phyloP scores from a whole-genome alignment of 2,113 vertebrate species.

The Otis tarda region DNA sequence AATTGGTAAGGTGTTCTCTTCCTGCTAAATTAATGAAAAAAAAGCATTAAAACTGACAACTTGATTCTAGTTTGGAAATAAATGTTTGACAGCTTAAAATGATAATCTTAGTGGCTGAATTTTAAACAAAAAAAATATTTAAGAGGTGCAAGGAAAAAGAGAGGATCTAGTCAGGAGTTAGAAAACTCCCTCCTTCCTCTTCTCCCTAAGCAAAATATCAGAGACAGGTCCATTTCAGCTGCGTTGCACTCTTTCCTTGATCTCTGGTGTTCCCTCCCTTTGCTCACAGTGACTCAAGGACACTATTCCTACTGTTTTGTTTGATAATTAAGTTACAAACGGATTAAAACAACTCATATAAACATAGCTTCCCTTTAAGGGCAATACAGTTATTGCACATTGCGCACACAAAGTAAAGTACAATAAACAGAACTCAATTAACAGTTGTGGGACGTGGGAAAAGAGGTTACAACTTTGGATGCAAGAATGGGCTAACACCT shows the following conservation, averaged over 20 bases:
- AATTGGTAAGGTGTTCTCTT: neutral
- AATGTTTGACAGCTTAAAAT: neutral
- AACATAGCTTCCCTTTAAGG: neutral
- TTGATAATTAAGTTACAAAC: neutral
- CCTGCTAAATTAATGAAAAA: neutral
- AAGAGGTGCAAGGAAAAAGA: neutral
- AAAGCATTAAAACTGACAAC: neutral
- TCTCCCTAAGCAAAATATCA: neutral
- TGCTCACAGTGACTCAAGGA: neutral
- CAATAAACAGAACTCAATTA: neutral
- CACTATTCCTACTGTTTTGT: neutral
- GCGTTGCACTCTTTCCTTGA: neutral
- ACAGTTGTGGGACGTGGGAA: neutral
- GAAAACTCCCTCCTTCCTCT: neutral
- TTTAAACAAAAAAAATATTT: neutral
- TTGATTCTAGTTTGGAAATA: neutral
- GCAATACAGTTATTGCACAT: neutral
- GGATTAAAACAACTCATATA: neutral
- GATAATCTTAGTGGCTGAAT: neutral
- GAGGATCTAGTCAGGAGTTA: neutral
- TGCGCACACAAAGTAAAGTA: neutral
- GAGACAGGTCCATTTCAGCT: neutral
- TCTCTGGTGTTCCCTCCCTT: neutral
- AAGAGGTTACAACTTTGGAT: neutral
- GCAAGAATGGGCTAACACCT: neutral